Percentiles rank a stretch among this genome's conserved stretches.
These are phyloP conservation scores for Cetonia aurata DNA, from an alignment of 2,888 invertebrate species.

Conservation along the genomic window DNA sequence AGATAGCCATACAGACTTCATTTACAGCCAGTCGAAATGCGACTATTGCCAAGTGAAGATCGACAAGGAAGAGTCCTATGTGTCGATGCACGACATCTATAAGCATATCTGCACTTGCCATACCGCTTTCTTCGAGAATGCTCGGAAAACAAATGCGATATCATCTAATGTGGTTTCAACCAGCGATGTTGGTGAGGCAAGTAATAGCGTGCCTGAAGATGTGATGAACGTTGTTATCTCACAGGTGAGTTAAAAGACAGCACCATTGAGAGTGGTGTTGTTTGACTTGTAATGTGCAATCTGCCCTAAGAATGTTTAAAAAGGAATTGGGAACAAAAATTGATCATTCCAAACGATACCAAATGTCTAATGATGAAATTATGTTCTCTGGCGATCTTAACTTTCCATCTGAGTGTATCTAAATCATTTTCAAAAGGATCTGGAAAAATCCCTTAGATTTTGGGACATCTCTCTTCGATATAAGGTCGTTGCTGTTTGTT, in stretches of 20 bases:
- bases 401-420: background rate
- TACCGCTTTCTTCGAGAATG: slow-evolving; percentile 29
- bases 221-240: background rate
- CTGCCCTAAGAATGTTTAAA: too few relatives aligned
- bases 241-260: background rate
- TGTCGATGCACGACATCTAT: slow-evolving; percentile 48
- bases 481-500: too few relatives aligned
- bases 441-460: too few relatives aligned
- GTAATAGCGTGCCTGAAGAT: background rate
- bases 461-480: too few relatives aligned
- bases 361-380: too few relatives aligned
- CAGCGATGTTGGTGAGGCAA: too few relatives aligned
- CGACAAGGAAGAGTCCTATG: slow-evolving; percentile 32
- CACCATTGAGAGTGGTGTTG: background rate
- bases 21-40: slow-evolving; percentile 42
- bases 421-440: too few relatives aligned
- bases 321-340: too few relatives aligned
- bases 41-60: slow-evolving; percentile 48
- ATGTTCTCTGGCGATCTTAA: background rate
- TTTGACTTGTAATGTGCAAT: too few relatives aligned
- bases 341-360: too few relatives aligned
- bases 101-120: slow-evolving; percentile 49
- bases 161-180: too few relatives aligned
- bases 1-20: slow-evolving; percentile 54
- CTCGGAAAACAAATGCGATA: background rate